Evolutionary conservation across 2,113 vertebrate genomes (phyloP).

Genomic region (Chlamydotis undulata): DNA sequence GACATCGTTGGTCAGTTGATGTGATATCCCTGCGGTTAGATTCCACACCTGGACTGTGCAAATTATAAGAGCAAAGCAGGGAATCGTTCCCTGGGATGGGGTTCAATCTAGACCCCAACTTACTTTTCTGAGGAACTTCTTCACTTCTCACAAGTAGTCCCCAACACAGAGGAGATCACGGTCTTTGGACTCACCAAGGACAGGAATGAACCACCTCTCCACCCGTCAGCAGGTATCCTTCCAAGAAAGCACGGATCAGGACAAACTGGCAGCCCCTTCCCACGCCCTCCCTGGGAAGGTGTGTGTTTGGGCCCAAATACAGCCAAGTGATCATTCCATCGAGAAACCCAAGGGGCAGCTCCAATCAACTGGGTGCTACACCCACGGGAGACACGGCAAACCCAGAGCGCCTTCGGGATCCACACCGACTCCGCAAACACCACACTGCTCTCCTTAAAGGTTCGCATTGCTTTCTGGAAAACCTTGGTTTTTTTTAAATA

Average conservation of each 20-base stretch:
- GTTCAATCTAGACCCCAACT: neutral
- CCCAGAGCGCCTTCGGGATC: neutral
- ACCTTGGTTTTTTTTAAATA: neutral
- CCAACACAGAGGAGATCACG: fast-evolving
- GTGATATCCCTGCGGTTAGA: neutral
- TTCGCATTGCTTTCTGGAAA: neutral
- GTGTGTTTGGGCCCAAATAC: neutral
- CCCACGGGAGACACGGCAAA: neutral
- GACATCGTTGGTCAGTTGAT: neutral
- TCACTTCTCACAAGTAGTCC: neutral
- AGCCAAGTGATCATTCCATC: neutral
- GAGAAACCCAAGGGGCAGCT: neutral
- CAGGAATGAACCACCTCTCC: neutral
- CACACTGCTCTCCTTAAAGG: neutral
- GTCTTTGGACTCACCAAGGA: neutral
- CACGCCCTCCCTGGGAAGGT: neutral
- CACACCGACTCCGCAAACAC: neutral
- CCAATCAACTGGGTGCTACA: neutral
- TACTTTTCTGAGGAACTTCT: neutral
- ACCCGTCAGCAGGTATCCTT: neutral
- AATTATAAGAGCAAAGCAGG: neutral
- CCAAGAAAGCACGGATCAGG: neutral
- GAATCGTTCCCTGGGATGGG: neutral
- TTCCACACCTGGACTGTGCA: neutral
- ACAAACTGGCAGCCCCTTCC: neutral